Evolutionary conservation across 2,113 vertebrate genomes (phyloP).

Genomic region (Xenopus borealis): DNA sequence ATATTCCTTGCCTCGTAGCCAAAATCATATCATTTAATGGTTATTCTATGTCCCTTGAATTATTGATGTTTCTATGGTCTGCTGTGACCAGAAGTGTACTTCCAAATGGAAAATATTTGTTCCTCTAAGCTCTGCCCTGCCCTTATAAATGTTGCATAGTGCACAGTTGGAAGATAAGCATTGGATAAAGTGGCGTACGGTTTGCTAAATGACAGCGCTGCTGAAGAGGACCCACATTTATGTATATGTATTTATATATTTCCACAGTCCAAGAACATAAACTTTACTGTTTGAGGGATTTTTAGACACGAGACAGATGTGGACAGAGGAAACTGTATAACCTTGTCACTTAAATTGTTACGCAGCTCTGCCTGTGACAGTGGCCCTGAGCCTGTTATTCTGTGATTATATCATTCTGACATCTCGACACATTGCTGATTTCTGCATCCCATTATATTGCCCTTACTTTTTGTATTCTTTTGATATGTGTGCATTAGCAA

Average conservation of each 20-base stretch:
- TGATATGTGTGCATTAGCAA: too few species aligned
- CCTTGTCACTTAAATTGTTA: neutral
- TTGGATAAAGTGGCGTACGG: slow-evolving; percentile 16
- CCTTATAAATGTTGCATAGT: slow-evolving; percentile 43
- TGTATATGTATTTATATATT: slow-evolving; percentile 32
- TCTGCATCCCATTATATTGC: neutral
- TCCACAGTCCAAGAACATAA: slow-evolving; percentile 18
- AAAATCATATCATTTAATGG: slow-evolving; percentile 40
- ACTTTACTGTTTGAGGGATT: slow-evolving; percentile 21
- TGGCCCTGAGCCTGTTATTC: too few species aligned
- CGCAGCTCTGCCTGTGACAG: too few species aligned
- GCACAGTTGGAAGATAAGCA: slow-evolving; percentile 34
- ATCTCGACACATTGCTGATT: neutral
- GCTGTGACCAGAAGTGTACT: slow-evolving; percentile 21
- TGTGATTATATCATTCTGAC: slow-evolving; percentile 1
- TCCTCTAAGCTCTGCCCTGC: slow-evolving; percentile 25
- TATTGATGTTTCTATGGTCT: slow-evolving; percentile 34
- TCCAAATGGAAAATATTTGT: slow-evolving; percentile 41
- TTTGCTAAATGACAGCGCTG: slow-evolving; percentile 35
- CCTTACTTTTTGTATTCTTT: too few species aligned
- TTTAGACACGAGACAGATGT: slow-evolving; percentile 2
- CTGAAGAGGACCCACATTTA: slow-evolving; percentile 22
- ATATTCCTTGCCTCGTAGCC: slow-evolving; percentile 14
- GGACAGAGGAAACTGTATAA: neutral
- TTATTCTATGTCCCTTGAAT: slow-evolving; percentile 40